Conservation (phyloP, 2,888 invertebrate species). For the Platycnemis pennipes region DNA sequence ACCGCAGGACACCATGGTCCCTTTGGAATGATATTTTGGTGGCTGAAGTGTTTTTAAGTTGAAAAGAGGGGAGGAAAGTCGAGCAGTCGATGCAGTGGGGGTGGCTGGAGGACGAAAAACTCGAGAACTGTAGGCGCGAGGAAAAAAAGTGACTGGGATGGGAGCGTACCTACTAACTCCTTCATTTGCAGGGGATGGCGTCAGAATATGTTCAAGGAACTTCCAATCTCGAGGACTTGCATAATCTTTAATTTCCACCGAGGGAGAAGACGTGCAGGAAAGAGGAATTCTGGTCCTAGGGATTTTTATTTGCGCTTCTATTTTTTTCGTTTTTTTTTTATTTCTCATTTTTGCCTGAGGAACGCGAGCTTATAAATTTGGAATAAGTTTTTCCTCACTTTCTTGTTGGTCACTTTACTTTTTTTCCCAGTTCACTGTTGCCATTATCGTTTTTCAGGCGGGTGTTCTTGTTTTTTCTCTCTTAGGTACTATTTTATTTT, state of each 20-base stretch:
- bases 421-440: background rate
- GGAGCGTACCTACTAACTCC: background rate
- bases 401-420: background rate
- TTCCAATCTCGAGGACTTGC: background rate
- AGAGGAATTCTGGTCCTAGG: background rate
- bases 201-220: slow-evolving; percentile 20
- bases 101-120: background rate
- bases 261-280: slow-evolving; percentile 2
- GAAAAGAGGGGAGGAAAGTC: background rate
- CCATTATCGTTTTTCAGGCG: background rate
- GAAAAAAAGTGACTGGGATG: background rate
- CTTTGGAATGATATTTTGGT: background rate
- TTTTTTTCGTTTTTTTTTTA: background rate
- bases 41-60: background rate
- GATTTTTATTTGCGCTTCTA: background rate
- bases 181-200: slow-evolving; percentile 15
- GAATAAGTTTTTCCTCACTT: background rate
- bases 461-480: background rate
- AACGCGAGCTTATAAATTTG: background rate
- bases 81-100: background rate
- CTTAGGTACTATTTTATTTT: background rate
- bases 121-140: background rate
- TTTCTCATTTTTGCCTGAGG: background rate
- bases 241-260: slow-evolving; percentile 52
- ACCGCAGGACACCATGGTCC: background rate